phyloP scores from a whole-genome alignment of 35 echinoderm and acorn worm genomes.

The Apostichopus parvimensis region DNA sequence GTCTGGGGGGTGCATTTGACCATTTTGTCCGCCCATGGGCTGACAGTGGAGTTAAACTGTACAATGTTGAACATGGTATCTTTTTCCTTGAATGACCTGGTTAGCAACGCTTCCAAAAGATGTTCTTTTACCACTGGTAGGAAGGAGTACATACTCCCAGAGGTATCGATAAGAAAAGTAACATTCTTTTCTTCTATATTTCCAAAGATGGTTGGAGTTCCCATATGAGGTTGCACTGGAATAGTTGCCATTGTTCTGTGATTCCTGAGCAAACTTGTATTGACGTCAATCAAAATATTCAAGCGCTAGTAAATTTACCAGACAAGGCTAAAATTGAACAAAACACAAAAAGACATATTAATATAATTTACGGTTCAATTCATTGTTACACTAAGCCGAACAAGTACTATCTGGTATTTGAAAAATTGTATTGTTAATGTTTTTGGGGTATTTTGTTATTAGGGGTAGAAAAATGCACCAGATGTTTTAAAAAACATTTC shows the following conservation, averaged over 20 bases:
- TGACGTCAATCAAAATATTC: too few species aligned
- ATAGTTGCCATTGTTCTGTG: constrained; percentile 11
- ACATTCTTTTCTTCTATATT: constrained; percentile 85
- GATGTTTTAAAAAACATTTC: too few species aligned
- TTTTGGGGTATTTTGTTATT: too few species aligned
- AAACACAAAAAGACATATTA: too few species aligned
- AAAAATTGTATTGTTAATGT: too few species aligned
- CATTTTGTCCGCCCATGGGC: constrained; percentile 91
- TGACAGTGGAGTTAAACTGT: constrained; percentile 71
- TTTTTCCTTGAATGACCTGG: constrained; percentile 65
- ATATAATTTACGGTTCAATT: too few species aligned
- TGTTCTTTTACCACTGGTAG: constrained; percentile 79
- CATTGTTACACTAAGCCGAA: too few species aligned
- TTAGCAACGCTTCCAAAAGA: constrained; percentile 75
- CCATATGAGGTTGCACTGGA: constrained; percentile 21
- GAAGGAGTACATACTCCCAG: constrained; percentile 83
- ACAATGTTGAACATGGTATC: constrained; percentile 88
- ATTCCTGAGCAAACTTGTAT: too few species aligned
- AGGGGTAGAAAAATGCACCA: too few species aligned
- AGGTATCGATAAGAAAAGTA: constrained; percentile 87
- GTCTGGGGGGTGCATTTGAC: constrained; percentile 93
- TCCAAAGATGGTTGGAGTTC: constrained; percentile 86
- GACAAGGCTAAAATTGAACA: too few species aligned
- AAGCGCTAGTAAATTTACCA: too few species aligned
- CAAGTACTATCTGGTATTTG: too few species aligned